Evolutionary conservation across 1,140 invertebrate genomes (phyloP).

Genomic region (Rhopalosiphum padi): DNA sequence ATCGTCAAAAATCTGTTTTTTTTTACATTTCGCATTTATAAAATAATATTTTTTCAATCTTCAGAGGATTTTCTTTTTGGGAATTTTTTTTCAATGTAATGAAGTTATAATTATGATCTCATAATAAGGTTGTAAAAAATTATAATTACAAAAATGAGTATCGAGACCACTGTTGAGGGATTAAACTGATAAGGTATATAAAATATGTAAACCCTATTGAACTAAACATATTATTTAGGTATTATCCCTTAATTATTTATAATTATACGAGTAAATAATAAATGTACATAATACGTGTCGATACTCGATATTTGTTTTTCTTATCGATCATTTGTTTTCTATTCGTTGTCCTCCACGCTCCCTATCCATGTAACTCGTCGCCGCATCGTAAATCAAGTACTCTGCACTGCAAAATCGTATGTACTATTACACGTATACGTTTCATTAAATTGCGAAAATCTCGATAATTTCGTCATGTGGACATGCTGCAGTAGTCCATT

Average conservation of each 20-base stretch:
- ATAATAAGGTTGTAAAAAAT: background rate
- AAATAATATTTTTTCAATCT: background rate
- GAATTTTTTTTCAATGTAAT: background rate
- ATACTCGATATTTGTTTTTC: background rate
- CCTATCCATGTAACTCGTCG: background rate
- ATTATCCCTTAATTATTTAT: too few relatives aligned
- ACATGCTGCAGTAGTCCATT: background rate
- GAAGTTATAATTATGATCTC: background rate
- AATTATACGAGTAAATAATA: background rate
- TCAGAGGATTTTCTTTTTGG: background rate
- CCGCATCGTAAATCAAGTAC: background rate
- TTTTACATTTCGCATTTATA: background rate
- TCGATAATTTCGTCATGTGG: constrained; percentile 5
- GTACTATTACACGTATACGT: background rate
- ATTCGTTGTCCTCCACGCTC: background rate
- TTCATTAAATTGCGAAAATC: constrained; percentile 17
- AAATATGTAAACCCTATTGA: background rate
- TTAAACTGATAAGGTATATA: background rate
- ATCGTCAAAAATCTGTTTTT: background rate
- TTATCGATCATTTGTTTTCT: background rate
- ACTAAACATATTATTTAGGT: background rate
- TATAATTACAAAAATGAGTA: background rate
- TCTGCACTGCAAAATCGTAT: background rate
- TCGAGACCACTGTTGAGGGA: background rate
- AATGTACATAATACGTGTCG: background rate